These are phyloP conservation scores for Drosophila prostipennis DNA, from an alignment of 2,888 invertebrate genomes.

Conservation along the genomic window DNA sequence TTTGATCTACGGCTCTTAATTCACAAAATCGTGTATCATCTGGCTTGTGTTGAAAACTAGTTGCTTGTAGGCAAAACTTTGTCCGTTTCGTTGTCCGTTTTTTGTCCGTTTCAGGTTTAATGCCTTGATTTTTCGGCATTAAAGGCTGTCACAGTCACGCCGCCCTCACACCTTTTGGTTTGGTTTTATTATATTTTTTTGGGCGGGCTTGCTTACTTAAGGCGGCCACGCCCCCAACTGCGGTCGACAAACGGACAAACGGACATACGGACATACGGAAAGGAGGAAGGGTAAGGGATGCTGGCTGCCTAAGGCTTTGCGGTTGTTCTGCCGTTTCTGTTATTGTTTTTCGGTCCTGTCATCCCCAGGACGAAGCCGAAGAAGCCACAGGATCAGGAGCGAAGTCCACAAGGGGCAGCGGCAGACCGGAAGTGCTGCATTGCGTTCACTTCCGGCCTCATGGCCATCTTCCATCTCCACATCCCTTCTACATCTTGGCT, in stretches of 20 bases:
- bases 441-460: constrained; percentile 46
- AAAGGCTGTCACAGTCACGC: constrained; percentile 23
- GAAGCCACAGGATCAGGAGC: constrained; percentile 14
- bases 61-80: neutral
- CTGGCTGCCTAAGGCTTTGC: constrained; percentile 45
- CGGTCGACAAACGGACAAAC: constrained; percentile 22
- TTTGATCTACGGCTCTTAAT: neutral
- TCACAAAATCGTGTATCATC: constrained; percentile 12
- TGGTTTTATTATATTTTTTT: neutral
- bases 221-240: constrained; percentile 26
- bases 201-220: constrained; percentile 8
- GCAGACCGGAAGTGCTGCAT: constrained; percentile 49
- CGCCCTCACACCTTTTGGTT: constrained; percentile 12
- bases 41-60: constrained; percentile 15
- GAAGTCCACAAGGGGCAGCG: constrained; percentile 19
- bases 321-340: constrained; percentile 21
- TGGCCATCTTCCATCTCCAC: constrained; percentile 1
- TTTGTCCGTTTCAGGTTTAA: neutral
- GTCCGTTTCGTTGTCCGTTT: neutral
- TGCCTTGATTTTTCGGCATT: constrained; percentile 22
- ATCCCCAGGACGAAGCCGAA: constrained; percentile 28
- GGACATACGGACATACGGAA: neutral
- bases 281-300: neutral
- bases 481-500: neutral
- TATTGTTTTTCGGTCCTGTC: constrained; percentile 23